These are phyloP conservation scores for Ephialtes manifestator DNA, from an alignment of 2,888 invertebrate genomes.

Conservation along the genomic window DNA sequence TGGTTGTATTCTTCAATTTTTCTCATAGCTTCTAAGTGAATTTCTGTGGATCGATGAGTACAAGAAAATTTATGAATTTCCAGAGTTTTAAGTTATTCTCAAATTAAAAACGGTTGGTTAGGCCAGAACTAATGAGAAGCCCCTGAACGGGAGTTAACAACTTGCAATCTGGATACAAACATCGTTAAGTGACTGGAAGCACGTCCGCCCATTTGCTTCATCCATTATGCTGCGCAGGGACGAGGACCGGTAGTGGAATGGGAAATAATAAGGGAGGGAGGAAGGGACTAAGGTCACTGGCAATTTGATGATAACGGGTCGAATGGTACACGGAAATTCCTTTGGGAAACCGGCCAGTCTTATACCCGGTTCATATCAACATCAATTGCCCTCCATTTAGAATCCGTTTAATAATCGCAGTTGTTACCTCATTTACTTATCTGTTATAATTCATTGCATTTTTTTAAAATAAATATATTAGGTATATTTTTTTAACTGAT, in stretches of 20 bases:
- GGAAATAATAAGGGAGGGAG: not conserved
- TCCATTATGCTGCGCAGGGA: slow-evolving; percentile 6
- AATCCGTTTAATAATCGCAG: not conserved
- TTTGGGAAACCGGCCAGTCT: not conserved
- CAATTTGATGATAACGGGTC: slow-evolving; percentile 1
- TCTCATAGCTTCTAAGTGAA: not conserved
- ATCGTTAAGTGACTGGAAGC: slow-evolving; percentile 1
- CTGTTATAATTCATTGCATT: not conserved
- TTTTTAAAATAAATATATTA: too few species aligned
- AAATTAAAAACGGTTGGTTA: not conserved
- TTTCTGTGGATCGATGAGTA: not conserved
- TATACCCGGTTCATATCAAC: not conserved
- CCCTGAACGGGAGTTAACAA: not conserved
- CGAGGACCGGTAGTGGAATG: not conserved
- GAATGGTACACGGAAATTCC: slow-evolving; percentile 1
- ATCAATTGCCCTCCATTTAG: not conserved
- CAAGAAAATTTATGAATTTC: not conserved
- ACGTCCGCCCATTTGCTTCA: slow-evolving; percentile 8
- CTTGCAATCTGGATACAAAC: not conserved
- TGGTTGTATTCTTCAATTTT: too few species aligned
- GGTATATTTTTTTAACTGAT: not conserved
- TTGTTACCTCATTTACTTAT: not conserved
- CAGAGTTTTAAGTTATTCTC: not conserved
- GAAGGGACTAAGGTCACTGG: slow-evolving; percentile 3
- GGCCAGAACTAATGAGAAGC: not conserved